Evolutionary conservation across 2,113 vertebrate species (phyloP), one percentile per base, ranked within the genome.

Genomic region (Spilogale gracilis): DNA sequence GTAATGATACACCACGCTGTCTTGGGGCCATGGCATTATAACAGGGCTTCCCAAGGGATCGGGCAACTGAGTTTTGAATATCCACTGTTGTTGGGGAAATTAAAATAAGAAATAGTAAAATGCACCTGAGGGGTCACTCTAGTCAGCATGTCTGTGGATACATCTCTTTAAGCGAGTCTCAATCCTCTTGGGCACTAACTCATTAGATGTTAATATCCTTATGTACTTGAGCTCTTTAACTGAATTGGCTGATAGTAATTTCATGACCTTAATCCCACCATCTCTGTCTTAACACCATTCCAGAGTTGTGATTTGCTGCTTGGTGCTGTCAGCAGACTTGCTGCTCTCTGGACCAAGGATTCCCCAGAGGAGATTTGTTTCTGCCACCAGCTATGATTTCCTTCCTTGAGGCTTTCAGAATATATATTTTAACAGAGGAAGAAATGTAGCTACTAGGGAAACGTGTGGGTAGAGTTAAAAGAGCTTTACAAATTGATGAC

Each of bases 391-490:
- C 69, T 93, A 38, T 80, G 73, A 54, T 61, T 88, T 95, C 56
- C 94, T 80, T 71, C 45, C 25, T 54, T 30, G 82, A 69, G 48
- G 30, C 52, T 91, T 91, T 90, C 43, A 92, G 54, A 94, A 67
- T 83, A 18, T 78, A 60, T 78, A 54, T 81, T 94, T 91, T 91
- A 85, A 81, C 54, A 74, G 61, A 74, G n/a, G 58, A 89, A 69
- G 45, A 61, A 93, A 95, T 67, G 56, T 61, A 97, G 48, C 54
- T 71, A 60, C 25, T 78, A 50, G 43, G n/a, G 32, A 7, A 52
- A 95, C 65, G 54, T 60, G 6, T 95, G 56, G 95, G 23, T 83
- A 93, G 50, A 20, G 38, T 83, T 76, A 79, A 94, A 92, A 91
- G 52, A 81, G 1, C 27, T 95, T 97, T 89, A 89, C 89, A 94